Evolutionary conservation across 1,140 invertebrate genomes (phyloP), one percentile per base, ranked within the genome.

Genomic region (Pogonognathellus flavescens): DNA sequence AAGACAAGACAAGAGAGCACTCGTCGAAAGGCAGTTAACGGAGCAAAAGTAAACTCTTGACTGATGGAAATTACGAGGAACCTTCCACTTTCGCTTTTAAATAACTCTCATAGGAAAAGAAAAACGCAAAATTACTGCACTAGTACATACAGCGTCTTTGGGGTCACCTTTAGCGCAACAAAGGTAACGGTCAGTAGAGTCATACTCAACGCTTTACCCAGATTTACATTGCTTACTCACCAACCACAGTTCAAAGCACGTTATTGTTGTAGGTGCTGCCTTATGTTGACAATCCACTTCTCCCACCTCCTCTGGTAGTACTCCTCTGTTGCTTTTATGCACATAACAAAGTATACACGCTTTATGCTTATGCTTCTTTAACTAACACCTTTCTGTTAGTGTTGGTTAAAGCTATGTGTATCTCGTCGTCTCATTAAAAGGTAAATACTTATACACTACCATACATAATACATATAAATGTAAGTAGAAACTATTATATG

Each of bases 81-180:
- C 80, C 80, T 55, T 53, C 53, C 50, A 81, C 80, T 81, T 81
- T 81, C 80, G 80, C 80, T 81, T 81, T 81, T 81, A 81, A 81
- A 81, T 81, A 53, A 25, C 70, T 76, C 70, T 76, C 70, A 49
- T 76, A 76, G 70, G 70, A 76, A 76, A 76, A 76, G 70, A 76
- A 76, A 76, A 76, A 76, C 70, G 70, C 70, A 76, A 76, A 76
- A 76, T 76, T 76, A 41, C 31, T 41, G 16, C n/a, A 9, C 70
- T 76, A 76, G 31, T 13, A n/a, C 49, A 76, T 50, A n/a, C 31
- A 50, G 31, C 31, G 31, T 76, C 70, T 76, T 72, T 76, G 31
- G 70, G 70, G 70, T 76, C 70, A 76, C 70, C 25, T 76, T 76
- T 66, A 66, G 62, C 14, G 70, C 80, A 80, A 52, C 49, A 55